Evolutionary conservation across 2,888 invertebrate genomes (phyloP), one percentile per base, ranked within the genome.

Genomic region (Dryocosmus kuriphilus): DNA sequence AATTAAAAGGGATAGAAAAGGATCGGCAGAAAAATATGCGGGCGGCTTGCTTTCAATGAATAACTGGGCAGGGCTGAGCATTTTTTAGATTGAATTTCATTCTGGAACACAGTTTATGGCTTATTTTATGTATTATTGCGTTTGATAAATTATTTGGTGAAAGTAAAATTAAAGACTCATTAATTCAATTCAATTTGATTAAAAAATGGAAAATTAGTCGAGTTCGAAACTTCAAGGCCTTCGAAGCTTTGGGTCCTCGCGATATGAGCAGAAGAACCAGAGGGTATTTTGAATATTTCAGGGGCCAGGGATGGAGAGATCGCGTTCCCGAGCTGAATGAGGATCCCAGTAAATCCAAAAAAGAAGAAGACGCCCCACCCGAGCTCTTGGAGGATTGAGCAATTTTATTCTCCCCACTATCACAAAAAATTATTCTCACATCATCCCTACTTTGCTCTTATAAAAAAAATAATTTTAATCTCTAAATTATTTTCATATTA

Each of bases 271-370:
- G 82, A 83, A 83, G 87, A 86, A 85, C 86, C 84, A 86, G 86
- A 82, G 84, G 87, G 86, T 71, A 88, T 88, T 89, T 88, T 90
- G 86, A 90, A 91, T 88, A 87, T 91, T 91, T 91, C 91, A 91
- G 91, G 91, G 91, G 91, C 91, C 89, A 88, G 83, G 89, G 91
- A 85, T 91, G 91, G 91, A 90, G 91, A 87, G 88, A 89, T 84
- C 91, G 90, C 86, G 90, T 91, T 83, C 91, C 91, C 82, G 91
- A 91, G 89, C 90, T 91, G 85, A 90, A 91, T 87, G 86, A 91
- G 87, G 89, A 89, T 55, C 89, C 91, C 77, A 86, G 87, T 82
- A 89, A 89, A 85, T 83, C 85, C 82, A 86, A 86, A 86, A 86
- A 87, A 83, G 83, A 83, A 79, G 87, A 86, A 81, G 87, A 87